Conservation (phyloP, 2,888 invertebrate species). For the Hirudinaria manillensis region DNA sequence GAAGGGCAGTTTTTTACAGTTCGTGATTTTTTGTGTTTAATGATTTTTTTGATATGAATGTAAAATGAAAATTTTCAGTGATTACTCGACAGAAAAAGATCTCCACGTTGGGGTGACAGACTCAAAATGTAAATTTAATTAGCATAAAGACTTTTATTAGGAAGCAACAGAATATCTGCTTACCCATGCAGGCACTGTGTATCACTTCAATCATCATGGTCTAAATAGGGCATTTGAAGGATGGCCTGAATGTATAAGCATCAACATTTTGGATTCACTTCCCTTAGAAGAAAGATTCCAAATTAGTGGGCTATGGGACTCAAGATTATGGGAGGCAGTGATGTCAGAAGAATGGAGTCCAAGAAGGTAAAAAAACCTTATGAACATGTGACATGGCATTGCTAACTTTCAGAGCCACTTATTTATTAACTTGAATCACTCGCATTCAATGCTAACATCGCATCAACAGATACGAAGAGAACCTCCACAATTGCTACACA, state of each 20-base stretch:
- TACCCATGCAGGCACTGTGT: background rate
- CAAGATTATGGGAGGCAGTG: background rate
- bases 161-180: too few species aligned
- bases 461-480: background rate
- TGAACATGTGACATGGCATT: too few species aligned
- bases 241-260: background rate
- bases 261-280: background rate
- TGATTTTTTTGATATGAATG: background rate
- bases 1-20: background rate
- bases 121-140: background rate
- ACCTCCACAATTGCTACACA: constrained; percentile 8
- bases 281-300: background rate
- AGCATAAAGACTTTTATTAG: too few species aligned
- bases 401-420: too few species aligned
- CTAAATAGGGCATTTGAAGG: background rate
- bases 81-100: background rate
- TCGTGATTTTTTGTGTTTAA: background rate
- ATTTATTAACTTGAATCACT: too few species aligned
- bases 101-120: constrained; percentile 10
- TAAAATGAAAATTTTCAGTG: background rate
- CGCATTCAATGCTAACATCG: background rate
- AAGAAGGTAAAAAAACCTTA: background rate
- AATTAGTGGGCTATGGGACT: background rate
- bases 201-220: background rate
- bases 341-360: background rate